Conservation (phyloP, 2,113 vertebrate genomes). For the Platysternon megacephalum region DNA sequence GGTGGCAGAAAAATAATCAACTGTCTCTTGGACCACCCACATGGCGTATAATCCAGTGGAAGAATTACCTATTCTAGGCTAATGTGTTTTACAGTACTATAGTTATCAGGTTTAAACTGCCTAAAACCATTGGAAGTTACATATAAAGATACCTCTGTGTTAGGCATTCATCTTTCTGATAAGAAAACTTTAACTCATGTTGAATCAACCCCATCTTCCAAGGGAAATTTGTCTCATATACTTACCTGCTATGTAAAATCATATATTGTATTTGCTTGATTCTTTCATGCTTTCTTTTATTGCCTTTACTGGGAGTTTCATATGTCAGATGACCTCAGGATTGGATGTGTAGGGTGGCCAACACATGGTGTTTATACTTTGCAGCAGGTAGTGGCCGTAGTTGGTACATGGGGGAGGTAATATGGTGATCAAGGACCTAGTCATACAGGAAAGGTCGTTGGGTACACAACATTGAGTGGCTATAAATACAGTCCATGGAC, state of each 20-base stretch:
- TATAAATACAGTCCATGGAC: not conserved
- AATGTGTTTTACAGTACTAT: not conserved
- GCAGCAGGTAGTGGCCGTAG: rapidly evolving
- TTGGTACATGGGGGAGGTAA: not conserved
- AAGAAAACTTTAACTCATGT: not conserved
- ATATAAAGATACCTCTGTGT: not conserved
- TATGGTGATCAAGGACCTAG: not conserved
- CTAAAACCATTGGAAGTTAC: not conserved
- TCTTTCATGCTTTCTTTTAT: not conserved
- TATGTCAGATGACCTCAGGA: rapidly evolving
- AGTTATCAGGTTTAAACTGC: not conserved
- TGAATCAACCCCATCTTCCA: not conserved
- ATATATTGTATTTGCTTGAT: not conserved
- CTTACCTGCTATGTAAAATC: not conserved
- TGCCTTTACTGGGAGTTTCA: not conserved
- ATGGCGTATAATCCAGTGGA: slow-evolving; percentile 21
- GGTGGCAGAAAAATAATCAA: slow-evolving; percentile 55
- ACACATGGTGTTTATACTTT: not conserved
- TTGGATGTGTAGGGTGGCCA: not conserved
- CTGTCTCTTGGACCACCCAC: slow-evolving; percentile 55
- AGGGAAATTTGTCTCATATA: not conserved
- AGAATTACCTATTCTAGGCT: slow-evolving; percentile 31
- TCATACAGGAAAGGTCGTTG: not conserved
- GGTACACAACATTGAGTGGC: rapidly evolving
- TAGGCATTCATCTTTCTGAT: not conserved